These are phyloP conservation scores for Temnothorax ravouxi DNA, from an alignment of 2,888 invertebrate genomes.

Conservation along the genomic window DNA sequence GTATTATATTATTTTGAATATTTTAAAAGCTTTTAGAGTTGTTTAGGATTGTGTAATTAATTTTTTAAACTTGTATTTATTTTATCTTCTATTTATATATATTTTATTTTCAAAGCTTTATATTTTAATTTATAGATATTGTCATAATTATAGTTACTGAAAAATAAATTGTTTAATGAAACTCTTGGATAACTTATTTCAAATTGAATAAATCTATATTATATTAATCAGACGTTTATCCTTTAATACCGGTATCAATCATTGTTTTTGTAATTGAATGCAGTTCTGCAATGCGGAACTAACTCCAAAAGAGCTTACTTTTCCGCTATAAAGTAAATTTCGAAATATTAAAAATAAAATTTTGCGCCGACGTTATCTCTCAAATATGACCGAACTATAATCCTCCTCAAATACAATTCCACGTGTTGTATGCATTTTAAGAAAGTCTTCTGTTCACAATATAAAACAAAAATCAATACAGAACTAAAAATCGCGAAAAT, in stretches of 20 bases:
- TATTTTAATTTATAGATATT: neutral
- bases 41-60: neutral
- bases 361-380: no score
- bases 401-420: no score
- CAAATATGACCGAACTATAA: no score
- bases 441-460: no score
- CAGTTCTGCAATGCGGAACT: no score
- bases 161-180: neutral
- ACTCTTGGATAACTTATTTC: neutral
- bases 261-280: neutral
- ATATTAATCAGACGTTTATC: neutral
- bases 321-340: no score
- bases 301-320: no score
- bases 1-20: neutral
- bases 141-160: neutral
- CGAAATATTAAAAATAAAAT: no score
- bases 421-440: no score
- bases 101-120: neutral
- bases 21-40: slow-evolving; percentile 1
- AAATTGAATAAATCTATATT: neutral
- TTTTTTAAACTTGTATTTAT: neutral
- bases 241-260: neutral
- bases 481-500: no score
- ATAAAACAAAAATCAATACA: no score
- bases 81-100: neutral